Percentiles rank a stretch among this genome's conserved stretches.
phyloP scores from a whole-genome alignment of 2,797 vertebrate species.

The Apogon talboti region DNA sequence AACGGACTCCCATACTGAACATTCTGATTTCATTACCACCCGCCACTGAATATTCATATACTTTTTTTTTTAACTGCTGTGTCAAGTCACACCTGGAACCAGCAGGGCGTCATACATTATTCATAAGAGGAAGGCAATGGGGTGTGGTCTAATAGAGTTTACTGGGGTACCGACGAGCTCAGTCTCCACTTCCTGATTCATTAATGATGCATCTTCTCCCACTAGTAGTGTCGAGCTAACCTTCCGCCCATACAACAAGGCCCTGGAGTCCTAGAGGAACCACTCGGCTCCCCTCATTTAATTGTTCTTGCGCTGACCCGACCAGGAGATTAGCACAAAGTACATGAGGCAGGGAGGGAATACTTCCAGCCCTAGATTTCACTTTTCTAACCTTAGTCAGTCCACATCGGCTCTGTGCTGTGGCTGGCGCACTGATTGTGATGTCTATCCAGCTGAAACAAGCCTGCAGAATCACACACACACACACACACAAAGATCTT shows the following conservation, averaged over 20 bases:
- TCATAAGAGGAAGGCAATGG: conserved; percentile 83
- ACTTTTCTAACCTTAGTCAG: conserved; percentile 46
- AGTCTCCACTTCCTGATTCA: conserved; percentile 75
- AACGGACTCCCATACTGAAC: conserved; percentile 81
- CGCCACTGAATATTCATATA: conserved; percentile 86
- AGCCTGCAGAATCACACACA: conserved; percentile 6
- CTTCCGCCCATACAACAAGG: conserved; percentile 60
- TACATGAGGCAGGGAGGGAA: conserved; percentile 51
- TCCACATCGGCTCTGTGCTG: conserved; percentile 35
- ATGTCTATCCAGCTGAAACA: conserved; percentile 35
- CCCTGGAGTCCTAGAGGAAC: conserved; percentile 63
- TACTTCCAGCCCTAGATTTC: conserved; percentile 50
- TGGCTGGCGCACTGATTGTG: conserved; percentile 14
- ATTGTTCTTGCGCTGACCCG: conserved; percentile 73
- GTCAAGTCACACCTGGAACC: conserved; percentile 83
- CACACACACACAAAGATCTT: background rate
- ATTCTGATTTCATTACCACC: conserved; percentile 86
- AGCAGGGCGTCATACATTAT: conserved; percentile 79
- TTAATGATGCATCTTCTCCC: conserved; percentile 80
- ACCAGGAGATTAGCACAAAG: conserved; percentile 62
- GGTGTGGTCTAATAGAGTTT: conserved; percentile 83
- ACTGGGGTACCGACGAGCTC: conserved; percentile 70
- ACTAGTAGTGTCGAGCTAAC: conserved; percentile 66
- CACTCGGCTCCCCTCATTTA: conserved; percentile 72
- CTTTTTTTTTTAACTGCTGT: conserved; percentile 72